These are phyloP conservation scores for Tricholaema leucomelas DNA, from an alignment of 2,113 vertebrate genomes.

Conservation along the genomic window DNA sequence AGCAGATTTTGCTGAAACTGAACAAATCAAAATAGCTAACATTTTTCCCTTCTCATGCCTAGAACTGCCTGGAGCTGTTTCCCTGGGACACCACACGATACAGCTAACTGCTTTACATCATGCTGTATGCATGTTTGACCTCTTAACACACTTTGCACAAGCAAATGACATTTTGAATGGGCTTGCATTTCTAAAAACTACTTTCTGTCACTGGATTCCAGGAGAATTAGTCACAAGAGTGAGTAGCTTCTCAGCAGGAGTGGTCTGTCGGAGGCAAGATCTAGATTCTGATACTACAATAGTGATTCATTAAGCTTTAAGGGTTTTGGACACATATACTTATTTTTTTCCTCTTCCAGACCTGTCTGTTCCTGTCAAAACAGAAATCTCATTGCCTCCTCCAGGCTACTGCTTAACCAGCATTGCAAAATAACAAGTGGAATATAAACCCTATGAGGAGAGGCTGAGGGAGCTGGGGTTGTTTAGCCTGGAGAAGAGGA, in stretches of 20 bases:
- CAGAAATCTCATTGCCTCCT: not conserved
- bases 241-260: not conserved
- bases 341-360: too few species aligned
- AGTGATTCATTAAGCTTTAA: not conserved
- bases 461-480: too few species aligned
- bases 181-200: not conserved
- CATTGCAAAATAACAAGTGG: not conserved
- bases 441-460: too few species aligned
- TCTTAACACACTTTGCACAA: not conserved
- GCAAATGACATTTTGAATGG: not conserved
- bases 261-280: not conserved
- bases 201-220: not conserved
- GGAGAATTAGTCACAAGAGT: not conserved
- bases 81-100: not conserved
- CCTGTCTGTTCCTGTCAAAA: not conserved
- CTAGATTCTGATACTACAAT: not conserved
- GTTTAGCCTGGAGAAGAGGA: too few species aligned
- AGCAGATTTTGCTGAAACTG: not conserved
- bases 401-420: not conserved
- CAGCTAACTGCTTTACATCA: not conserved
- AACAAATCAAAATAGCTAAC: not conserved
- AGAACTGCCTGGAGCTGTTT: not conserved
- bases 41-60: rapidly evolving
- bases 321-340: not conserved
- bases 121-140: not conserved